A percentile compares a stretch with the other conserved stretches of the same genome.
These are phyloP conservation scores for Atherix ibis DNA, from an alignment of 2,888 invertebrate genomes.

Conservation along the genomic window DNA sequence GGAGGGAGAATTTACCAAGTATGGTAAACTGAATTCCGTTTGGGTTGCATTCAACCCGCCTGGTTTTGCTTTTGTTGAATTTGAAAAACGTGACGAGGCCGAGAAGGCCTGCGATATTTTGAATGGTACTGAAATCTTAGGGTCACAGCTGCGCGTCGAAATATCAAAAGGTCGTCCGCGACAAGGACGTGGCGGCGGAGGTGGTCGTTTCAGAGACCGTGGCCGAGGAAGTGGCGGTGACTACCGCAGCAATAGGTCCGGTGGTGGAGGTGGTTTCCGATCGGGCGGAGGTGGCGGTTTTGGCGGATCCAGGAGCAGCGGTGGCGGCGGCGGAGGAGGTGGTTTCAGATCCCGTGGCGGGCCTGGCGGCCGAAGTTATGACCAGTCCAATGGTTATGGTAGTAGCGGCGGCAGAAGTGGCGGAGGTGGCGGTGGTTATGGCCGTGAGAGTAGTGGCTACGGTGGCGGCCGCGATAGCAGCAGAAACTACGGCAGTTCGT, in stretches of 20 bases:
- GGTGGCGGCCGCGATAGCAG: constrained; percentile 23
- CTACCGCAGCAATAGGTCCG: constrained; percentile 35
- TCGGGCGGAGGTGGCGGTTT: constrained; percentile 36
- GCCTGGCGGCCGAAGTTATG: constrained; percentile 15
- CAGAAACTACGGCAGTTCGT: constrained; percentile 25
- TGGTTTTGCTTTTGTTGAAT: constrained; percentile 89
- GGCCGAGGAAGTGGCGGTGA: constrained; percentile 35
- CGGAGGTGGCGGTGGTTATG: constrained; percentile 19
- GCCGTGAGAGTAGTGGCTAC: constrained; percentile 19
- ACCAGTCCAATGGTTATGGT: constrained; percentile 9
- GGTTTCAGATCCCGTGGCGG: constrained; percentile 30
- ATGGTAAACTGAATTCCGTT: constrained; percentile 79
- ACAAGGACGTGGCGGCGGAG: constrained; percentile 45
- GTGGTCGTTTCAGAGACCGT: constrained; percentile 42
- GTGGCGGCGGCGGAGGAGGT: constrained; percentile 34
- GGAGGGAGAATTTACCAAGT: constrained; percentile 80
- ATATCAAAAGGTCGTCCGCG: constrained; percentile 68
- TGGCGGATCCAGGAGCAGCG: constrained; percentile 32
- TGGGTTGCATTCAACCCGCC: constrained; percentile 89
- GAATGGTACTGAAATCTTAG: constrained; percentile 76
- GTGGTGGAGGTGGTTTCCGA: constrained; percentile 39
- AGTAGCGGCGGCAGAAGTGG: constrained; percentile 12
- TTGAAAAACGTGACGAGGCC: constrained; percentile 74
- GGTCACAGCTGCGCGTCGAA: constrained; percentile 75
- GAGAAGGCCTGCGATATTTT: constrained; percentile 71